phyloP scores from a whole-genome alignment of 2,888 invertebrate genomes.

The Hofmannophila pseudospretella region DNA sequence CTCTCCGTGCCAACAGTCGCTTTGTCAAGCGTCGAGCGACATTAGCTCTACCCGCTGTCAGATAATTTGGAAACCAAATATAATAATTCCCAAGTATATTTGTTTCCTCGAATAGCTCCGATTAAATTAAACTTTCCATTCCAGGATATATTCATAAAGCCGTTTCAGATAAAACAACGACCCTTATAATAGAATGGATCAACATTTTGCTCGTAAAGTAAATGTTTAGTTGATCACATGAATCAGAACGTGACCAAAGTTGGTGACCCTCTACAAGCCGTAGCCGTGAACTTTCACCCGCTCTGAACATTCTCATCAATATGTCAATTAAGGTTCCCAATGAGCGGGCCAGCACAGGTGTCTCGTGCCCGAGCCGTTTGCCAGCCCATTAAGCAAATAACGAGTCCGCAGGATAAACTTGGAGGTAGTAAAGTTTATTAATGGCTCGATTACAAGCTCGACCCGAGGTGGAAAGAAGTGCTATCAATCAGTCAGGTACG shows the following conservation, averaged over 20 bases:
- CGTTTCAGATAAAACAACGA: background rate
- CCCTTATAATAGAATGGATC: background rate
- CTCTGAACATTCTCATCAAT: slow-evolving; percentile 48
- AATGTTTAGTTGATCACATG: background rate
- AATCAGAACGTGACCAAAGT: slow-evolving; percentile 3
- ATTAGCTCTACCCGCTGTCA: slow-evolving; percentile 67
- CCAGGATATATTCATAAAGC: slow-evolving; percentile 3
- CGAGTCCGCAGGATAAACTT: slow-evolving; percentile 74
- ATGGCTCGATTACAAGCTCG: slow-evolving; percentile 78
- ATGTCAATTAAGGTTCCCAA: slow-evolving; percentile 57
- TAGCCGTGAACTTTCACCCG: slow-evolving; percentile 24
- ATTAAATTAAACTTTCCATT: slow-evolving; percentile 19
- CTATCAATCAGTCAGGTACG: slow-evolving; percentile 78
- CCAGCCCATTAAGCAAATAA: slow-evolving; percentile 75
- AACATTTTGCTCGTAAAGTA: background rate
- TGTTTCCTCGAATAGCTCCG: slow-evolving; percentile 29
- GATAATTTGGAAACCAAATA: slow-evolving; percentile 68
- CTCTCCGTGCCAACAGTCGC: slow-evolving; percentile 72
- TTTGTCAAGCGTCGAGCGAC: slow-evolving; percentile 71
- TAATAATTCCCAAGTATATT: slow-evolving; percentile 49
- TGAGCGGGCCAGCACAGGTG: slow-evolving; percentile 56
- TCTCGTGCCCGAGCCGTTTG: slow-evolving; percentile 58
- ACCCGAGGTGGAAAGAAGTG: slow-evolving; percentile 77
- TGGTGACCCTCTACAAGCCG: slow-evolving; percentile 6
- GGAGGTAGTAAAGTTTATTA: slow-evolving; percentile 77